phyloP scores from a whole-genome alignment of 2,888 invertebrate genomes.

The Plagodis pulveraria region DNA sequence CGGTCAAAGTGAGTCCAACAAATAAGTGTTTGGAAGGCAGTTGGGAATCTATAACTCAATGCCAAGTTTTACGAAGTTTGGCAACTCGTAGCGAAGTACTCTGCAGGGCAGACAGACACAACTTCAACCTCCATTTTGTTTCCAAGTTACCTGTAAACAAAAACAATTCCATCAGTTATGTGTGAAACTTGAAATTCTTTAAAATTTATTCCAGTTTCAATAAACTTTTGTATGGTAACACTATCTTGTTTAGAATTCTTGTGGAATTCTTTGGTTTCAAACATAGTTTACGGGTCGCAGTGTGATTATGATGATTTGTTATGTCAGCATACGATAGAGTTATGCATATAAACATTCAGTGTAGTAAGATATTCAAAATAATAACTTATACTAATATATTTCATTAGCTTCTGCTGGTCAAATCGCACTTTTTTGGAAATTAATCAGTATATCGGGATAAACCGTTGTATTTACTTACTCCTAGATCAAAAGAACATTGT shows the following conservation, averaged over 20 bases:
- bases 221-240: not conserved
- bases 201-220: slow-evolving; percentile 4
- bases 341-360: too few relatives aligned
- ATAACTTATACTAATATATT: too few relatives aligned
- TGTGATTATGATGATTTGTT: not conserved
- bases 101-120: slow-evolving; percentile 64
- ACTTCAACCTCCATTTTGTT: slow-evolving; percentile 68
- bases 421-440: too few relatives aligned
- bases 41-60: slow-evolving; percentile 83
- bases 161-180: slow-evolving; percentile 51
- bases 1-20: slow-evolving; percentile 77
- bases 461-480: too few relatives aligned
- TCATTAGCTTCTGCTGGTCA: too few relatives aligned
- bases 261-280: not conserved
- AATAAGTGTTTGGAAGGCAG: slow-evolving; percentile 80
- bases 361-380: too few relatives aligned
- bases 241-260: not conserved
- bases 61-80: slow-evolving; percentile 76
- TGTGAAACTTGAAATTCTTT: slow-evolving; percentile 17
- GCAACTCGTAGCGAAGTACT: slow-evolving; percentile 72
- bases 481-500: too few relatives aligned
- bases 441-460: too few relatives aligned
- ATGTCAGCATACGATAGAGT: too few relatives aligned
- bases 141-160: slow-evolving; percentile 77
- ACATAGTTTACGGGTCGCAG: not conserved